Evolutionary conservation across 2,797 vertebrate genomes (phyloP).

Genomic region (Clarias laeviceps): DNA sequence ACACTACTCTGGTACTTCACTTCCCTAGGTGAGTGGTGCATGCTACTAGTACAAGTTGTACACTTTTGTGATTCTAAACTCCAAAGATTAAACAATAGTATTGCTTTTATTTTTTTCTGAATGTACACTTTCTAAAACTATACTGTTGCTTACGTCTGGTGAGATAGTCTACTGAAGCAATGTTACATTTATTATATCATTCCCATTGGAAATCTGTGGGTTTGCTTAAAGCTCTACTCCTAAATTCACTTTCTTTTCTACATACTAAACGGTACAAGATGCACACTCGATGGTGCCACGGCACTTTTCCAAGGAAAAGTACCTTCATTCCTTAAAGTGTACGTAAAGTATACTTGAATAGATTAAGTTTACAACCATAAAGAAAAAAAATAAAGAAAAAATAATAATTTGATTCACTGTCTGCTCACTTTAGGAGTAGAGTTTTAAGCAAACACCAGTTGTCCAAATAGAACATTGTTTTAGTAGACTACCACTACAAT

Average conservation of each 20-base stretch:
- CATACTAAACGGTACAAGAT: not conserved
- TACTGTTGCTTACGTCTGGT: not conserved
- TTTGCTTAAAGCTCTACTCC: not conserved
- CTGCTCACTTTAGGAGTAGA: too few species aligned
- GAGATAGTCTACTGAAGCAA: not conserved
- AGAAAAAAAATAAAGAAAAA: too few species aligned
- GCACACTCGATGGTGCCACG: not conserved
- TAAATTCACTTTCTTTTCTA: not conserved
- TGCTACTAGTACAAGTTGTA: conserved; percentile 2
- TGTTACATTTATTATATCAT: not conserved
- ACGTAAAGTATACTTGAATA: too few species aligned
- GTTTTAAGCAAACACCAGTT: too few species aligned
- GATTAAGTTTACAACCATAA: too few species aligned
- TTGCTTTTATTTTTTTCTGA: not conserved
- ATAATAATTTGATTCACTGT: too few species aligned
- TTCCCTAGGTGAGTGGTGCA: not conserved
- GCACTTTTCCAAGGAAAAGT: not conserved
- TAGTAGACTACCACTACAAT: too few species aligned
- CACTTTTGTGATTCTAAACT: not conserved
- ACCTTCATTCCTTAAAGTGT: not conserved
- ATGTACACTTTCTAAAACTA: not conserved
- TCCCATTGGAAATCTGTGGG: not conserved
- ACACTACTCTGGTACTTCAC: not conserved
- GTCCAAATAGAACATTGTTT: too few species aligned
- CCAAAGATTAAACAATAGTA: not conserved